Percentiles rank a stretch among this genome's conserved stretches.
phyloP scores from a whole-genome alignment of 1,140 invertebrate species.

The Drosophila auraria region DNA sequence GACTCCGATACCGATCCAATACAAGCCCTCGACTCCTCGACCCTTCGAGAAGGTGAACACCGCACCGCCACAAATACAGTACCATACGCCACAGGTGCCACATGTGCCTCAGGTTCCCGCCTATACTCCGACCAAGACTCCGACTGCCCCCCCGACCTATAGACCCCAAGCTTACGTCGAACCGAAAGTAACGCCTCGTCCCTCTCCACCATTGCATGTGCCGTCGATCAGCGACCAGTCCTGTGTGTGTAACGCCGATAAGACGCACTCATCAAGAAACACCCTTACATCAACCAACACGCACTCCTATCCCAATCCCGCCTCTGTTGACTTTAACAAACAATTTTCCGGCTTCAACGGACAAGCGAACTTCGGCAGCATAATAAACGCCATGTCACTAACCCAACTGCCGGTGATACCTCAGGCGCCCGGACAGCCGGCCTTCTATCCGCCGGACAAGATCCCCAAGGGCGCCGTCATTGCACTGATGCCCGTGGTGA shows the following conservation, averaged over 20 bases:
- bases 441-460: slow-evolving; percentile 84
- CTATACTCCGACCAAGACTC: slow-evolving; percentile 10
- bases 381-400: slow-evolving; percentile 82
- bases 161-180: slow-evolving; percentile 28
- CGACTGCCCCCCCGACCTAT: background rate
- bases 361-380: slow-evolving; percentile 80
- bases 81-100: slow-evolving; percentile 51
- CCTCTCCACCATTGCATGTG: slow-evolving; percentile 67
- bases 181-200: slow-evolving; percentile 77
- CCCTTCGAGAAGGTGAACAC: slow-evolving; percentile 48
- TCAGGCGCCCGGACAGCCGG: slow-evolving; percentile 73
- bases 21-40: slow-evolving; percentile 49
- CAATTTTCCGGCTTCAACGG: slow-evolving; percentile 77
- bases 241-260: slow-evolving; percentile 78
- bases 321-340: slow-evolving; percentile 81
- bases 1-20: slow-evolving; percentile 8
- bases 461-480: slow-evolving; percentile 86
- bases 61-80: slow-evolving; percentile 49
- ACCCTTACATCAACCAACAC: slow-evolving; percentile 59
- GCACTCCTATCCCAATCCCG: slow-evolving; percentile 70
- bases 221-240: slow-evolving; percentile 66
- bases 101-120: background rate
- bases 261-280: slow-evolving; percentile 77
- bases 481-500: slow-evolving; percentile 87
- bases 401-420: slow-evolving; percentile 81